These are phyloP conservation scores for Notechis scutatus DNA, from an alignment of 2,113 vertebrate species.

Conservation along the genomic window DNA sequence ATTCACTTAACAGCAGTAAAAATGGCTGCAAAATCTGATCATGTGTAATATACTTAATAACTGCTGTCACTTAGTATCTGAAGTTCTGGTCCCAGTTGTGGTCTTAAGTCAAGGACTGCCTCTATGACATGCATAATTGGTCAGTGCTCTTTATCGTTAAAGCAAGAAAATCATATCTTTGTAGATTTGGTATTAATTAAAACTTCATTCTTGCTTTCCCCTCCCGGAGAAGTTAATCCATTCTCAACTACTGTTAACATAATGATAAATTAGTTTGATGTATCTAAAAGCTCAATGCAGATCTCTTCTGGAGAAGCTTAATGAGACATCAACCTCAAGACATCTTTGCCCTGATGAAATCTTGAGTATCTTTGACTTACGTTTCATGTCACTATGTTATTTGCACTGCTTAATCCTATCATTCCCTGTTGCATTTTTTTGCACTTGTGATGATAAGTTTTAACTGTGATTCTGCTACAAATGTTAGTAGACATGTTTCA, in stretches of 20 bases:
- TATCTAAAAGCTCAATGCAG: background rate
- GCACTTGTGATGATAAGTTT: background rate
- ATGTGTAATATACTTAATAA: background rate
- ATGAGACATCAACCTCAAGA: background rate
- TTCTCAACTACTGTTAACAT: background rate
- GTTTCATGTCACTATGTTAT: background rate
- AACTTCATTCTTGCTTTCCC: background rate
- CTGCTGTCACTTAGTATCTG: background rate
- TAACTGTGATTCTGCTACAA: background rate
- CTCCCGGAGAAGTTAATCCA: background rate
- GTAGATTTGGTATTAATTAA: slow-evolving; percentile 12
- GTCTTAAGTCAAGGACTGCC: background rate
- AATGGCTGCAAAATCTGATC: background rate
- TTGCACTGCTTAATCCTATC: background rate
- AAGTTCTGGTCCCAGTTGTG: background rate
- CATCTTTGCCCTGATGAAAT: slow-evolving; percentile 11
- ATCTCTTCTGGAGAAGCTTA: background rate
- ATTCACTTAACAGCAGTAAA: background rate
- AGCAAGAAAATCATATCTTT: background rate
- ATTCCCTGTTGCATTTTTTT: background rate
- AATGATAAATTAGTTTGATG: background rate
- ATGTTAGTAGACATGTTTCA: background rate
- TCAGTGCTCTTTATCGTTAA: background rate
- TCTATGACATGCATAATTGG: background rate
- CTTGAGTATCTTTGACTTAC: background rate